A percentile compares a stretch with the other conserved stretches of the same genome.
These are phyloP conservation scores for Taeniopygia guttata DNA, from an alignment of 2,797 vertebrate genomes.

Conservation along the genomic window DNA sequence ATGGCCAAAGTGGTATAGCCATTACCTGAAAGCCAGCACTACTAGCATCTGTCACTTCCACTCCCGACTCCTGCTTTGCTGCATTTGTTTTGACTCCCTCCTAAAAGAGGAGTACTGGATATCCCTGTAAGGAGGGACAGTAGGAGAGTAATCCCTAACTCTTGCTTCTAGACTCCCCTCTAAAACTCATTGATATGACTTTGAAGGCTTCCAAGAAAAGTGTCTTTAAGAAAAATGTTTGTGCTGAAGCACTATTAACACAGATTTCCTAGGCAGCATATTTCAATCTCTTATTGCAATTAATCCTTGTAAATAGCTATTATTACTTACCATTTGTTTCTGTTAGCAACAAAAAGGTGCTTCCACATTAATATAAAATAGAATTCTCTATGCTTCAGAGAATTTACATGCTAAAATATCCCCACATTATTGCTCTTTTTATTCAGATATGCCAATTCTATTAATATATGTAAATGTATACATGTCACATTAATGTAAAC, in stretches of 20 bases:
- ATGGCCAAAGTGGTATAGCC: background rate
- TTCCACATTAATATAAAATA: background rate
- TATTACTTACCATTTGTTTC: constrained; percentile 34
- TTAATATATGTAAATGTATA: constrained; percentile 32
- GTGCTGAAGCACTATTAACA: background rate
- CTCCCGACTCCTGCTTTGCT: background rate
- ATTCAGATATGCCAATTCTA: constrained; percentile 19
- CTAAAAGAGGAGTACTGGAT: background rate
- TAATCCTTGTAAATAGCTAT: constrained; percentile 11
- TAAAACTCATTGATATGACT: background rate
- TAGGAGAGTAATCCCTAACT: background rate
- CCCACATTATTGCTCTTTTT: background rate
- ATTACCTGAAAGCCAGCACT: background rate
- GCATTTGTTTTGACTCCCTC: background rate
- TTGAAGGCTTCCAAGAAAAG: background rate
- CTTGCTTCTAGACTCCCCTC: background rate
- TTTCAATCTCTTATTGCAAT: constrained; percentile 10
- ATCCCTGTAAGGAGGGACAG: background rate
- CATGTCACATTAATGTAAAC: constrained; percentile 28
- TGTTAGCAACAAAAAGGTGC: background rate
- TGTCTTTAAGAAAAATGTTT: background rate
- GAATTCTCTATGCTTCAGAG: constrained; percentile 26
- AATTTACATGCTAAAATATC: background rate
- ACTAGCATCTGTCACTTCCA: background rate
- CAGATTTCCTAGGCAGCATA: background rate